These are phyloP conservation scores for Ephestia elutella DNA, from an alignment of 1,140 invertebrate species.

Conservation along the genomic window DNA sequence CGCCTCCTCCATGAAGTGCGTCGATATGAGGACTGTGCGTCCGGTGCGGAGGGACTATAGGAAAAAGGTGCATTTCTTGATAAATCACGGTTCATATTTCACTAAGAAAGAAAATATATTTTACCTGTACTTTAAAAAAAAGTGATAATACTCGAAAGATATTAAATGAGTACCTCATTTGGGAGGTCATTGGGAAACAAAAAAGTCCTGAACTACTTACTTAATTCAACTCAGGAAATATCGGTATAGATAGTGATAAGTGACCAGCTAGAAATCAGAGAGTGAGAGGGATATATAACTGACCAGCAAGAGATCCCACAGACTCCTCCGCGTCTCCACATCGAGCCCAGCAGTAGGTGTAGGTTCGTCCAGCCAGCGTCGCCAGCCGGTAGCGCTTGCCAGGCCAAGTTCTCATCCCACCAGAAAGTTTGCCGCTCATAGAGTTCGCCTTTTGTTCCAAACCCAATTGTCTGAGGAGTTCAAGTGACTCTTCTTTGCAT, in stretches of 20 bases:
- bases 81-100: too few species aligned
- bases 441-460: conserved; percentile 53
- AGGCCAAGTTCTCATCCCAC: conserved; percentile 90
- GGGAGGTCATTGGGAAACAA: too few species aligned
- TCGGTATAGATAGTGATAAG: too few species aligned
- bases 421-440: conserved; percentile 79
- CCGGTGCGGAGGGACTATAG: conserved; percentile 46
- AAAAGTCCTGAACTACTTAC: too few species aligned
- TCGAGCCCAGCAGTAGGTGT: conserved; percentile 98
- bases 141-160: background rate
- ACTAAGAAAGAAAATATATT: too few species aligned
- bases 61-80: background rate
- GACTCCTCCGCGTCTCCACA: conserved; percentile 89
- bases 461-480: conserved; percentile 32
- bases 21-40: conserved; percentile 91
- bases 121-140: too few species aligned
- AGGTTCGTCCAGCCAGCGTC: conserved; percentile 92
- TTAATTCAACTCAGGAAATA: too few species aligned
- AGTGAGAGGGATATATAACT: too few species aligned
- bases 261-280: too few species aligned
- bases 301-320: conserved; percentile 88
- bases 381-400: conserved; percentile 85
- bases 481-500: conserved; percentile 15
- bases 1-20: conserved; percentile 98
- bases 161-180: background rate